Evolutionary conservation across 2,888 invertebrate genomes (phyloP), one percentile per base, ranked within the genome.

Genomic region (Cantharis rustica): DNA sequence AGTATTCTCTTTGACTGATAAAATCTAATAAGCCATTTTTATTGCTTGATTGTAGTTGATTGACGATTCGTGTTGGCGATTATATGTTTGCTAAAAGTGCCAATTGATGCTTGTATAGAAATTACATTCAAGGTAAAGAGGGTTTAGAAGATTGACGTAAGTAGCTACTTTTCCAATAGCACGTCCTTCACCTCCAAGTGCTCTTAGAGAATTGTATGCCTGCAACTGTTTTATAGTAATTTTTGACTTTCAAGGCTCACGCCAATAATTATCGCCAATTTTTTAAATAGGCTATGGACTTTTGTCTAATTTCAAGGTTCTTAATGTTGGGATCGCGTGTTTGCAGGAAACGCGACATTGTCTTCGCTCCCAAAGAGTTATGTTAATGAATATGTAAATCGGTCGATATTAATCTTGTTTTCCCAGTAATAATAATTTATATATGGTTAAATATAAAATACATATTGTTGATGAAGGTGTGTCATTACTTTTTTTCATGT

Each of bases 401-500:
- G 61, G 26, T 47, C 47, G 68, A 61, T 23, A 62, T 73, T 73
- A 73, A 73, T 73, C 68, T 73, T 68, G 68, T 73, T 73, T 73
- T 73, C 73, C 62, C 61, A 68, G 68, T 68, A 62, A 68, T 73
- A 68, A 73, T 73, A 62, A 73, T 73, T 73, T 31, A 27, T 69
- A 23, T 73, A 73, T 63, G 63, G 16, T 13, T 63, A 63, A 16
- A 16, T 63, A 66, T 23, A 20, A 20, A 66, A 23, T 66, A 20
- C 47, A 20, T 66, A 66, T 61, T 61, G 72, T 72, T 72, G 72
- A 68, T 47, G 17, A 68, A 16, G 72, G 69, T 66, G 64, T 66
- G 64, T 17, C 23, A 23, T 47, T 66, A 66, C 64, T 66, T 66
- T 23, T 64, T 66, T 66, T 66, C 23, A 66, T 66, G 17, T 66